Conservation (phyloP, 2,113 vertebrate genomes). For the Rhipidura dahli region DNA sequence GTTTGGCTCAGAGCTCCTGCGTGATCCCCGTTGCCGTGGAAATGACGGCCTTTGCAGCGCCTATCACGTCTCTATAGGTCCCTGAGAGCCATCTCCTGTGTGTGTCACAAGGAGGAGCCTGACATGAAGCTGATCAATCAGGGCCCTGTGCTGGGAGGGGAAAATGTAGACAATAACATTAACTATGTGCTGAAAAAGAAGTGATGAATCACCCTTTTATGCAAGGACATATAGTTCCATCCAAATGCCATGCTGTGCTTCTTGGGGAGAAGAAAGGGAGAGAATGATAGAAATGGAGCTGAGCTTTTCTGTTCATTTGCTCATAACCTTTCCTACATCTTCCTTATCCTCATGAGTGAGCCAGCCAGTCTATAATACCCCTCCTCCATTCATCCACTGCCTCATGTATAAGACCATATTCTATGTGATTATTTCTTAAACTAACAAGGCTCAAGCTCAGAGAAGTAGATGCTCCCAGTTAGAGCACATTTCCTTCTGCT, state of each 20-base stretch:
- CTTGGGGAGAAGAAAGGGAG: background rate
- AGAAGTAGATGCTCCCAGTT: slow-evolving; percentile 32
- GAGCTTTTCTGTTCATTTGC: background rate
- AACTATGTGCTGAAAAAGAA: background rate
- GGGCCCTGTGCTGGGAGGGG: background rate
- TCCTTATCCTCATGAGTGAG: background rate
- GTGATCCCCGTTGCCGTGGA: slow-evolving; percentile 36
- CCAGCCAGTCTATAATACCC: background rate
- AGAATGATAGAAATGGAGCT: background rate
- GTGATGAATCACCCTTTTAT: background rate
- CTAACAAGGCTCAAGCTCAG: background rate
- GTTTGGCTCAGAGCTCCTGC: slow-evolving; percentile 11
- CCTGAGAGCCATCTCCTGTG: background rate
- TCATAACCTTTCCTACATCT: background rate
- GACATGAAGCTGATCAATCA: background rate
- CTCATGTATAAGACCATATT: background rate
- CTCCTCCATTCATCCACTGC: background rate
- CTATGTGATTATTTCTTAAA: background rate
- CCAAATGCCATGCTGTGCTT: background rate
- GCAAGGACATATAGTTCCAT: background rate
- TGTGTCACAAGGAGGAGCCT: background rate
- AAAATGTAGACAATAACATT: background rate
- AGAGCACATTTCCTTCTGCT: slow-evolving; percentile 43
- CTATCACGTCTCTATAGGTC: background rate
- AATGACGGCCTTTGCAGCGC: background rate